These are phyloP conservation scores for Peromyscus eremicus DNA, from an alignment of 2,797 vertebrate genomes.

Conservation along the genomic window DNA sequence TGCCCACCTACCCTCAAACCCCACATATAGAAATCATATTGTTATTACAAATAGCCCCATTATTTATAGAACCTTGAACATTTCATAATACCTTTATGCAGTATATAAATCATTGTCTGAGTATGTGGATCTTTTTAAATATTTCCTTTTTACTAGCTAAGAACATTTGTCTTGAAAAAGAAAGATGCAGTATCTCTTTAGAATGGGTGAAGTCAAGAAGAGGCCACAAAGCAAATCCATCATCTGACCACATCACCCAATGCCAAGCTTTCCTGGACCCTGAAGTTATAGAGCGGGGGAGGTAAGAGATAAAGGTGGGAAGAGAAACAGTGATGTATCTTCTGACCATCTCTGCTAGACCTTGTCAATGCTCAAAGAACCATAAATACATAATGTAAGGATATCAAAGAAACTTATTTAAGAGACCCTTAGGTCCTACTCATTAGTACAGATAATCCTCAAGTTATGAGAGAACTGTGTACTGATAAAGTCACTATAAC, in stretches of 20 bases:
- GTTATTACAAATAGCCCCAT: slow-evolving; percentile 72
- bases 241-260: not conserved
- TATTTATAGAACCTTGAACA: slow-evolving; percentile 83
- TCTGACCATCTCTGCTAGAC: not conserved
- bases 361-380: not conserved
- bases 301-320: not conserved
- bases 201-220: slow-evolving; percentile 59
- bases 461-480: not conserved
- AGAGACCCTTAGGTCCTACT: not conserved
- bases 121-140: slow-evolving; percentile 81
- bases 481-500: not conserved
- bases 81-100: slow-evolving; percentile 80
- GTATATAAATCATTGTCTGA: slow-evolving; percentile 70
- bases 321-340: not conserved
- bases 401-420: not conserved
- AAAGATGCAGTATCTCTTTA: slow-evolving; percentile 62
- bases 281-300: not conserved
- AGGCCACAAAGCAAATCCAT: slow-evolving; percentile 6
- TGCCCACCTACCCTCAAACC: slow-evolving; percentile 56
- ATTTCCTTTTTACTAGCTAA: slow-evolving; percentile 81
- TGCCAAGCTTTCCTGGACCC: not conserved
- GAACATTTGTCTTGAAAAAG: slow-evolving; percentile 78
- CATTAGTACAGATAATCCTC: not conserved
- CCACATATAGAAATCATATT: slow-evolving; percentile 42
- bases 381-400: not conserved